Conservation (phyloP, 2,113 vertebrate genomes). For the Ictalurus furcatus region DNA sequence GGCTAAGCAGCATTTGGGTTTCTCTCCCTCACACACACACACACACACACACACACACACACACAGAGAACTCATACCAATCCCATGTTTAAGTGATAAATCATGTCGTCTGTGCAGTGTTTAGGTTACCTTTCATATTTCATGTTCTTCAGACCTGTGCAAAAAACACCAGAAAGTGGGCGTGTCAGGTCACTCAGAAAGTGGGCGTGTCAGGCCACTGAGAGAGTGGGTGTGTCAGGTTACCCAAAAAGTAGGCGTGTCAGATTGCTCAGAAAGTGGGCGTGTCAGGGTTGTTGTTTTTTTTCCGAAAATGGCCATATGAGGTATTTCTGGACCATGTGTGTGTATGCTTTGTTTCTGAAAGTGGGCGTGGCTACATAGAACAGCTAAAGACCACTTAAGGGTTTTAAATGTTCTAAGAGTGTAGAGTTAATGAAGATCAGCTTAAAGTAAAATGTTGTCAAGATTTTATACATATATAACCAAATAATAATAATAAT, state of each 20-base stretch:
- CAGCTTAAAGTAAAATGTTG: background rate
- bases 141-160: background rate
- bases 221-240: background rate
- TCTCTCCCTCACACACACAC: background rate
- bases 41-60: background rate
- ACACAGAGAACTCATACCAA: background rate
- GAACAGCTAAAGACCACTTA: too few species aligned
- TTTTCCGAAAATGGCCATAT: background rate
- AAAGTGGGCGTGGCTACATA: background rate
- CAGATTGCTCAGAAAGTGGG: background rate
- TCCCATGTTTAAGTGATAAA: background rate
- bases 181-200: background rate
- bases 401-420: too few species aligned
- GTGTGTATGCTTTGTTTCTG: background rate
- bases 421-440: background rate
- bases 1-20: background rate
- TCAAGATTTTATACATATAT: background rate
- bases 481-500: background rate
- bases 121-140: background rate
- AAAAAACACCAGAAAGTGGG: background rate
- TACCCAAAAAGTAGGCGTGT: background rate
- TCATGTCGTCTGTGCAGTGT: background rate
- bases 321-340: background rate
- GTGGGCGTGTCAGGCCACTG: background rate
- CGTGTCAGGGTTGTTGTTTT: background rate